phyloP scores from a whole-genome alignment of 2,113 vertebrate species.

The Scopus umbretta region DNA sequence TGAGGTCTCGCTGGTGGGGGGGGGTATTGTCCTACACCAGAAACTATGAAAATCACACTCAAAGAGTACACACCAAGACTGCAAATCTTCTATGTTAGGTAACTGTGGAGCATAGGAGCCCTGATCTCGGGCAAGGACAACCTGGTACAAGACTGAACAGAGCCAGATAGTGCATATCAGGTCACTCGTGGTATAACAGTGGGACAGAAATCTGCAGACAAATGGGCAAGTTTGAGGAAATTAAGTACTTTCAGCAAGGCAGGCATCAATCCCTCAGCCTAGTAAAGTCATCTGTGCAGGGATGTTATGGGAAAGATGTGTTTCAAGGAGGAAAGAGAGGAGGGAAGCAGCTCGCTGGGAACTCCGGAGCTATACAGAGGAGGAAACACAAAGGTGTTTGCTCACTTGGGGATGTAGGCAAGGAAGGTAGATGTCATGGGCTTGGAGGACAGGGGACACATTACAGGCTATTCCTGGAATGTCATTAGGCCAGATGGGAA shows the following conservation, averaged over 20 bases:
- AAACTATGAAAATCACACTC: background rate
- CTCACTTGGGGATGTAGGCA: fast-evolving
- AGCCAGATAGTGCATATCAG: fast-evolving
- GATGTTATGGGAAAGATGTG: background rate
- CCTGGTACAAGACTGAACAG: background rate
- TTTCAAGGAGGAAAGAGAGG: background rate
- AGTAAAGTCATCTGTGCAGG: background rate
- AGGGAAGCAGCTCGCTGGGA: background rate
- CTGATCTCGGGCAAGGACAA: fast-evolving
- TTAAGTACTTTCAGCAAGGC: too few species aligned
- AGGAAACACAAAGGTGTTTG: background rate
- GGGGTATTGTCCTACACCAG: background rate
- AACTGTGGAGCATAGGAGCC: background rate
- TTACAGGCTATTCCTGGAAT: background rate
- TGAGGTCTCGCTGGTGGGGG: background rate
- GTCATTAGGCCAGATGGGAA: background rate
- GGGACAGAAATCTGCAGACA: background rate
- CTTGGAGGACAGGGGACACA: background rate
- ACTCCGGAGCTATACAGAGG: background rate
- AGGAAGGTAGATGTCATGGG: background rate
- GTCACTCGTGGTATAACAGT: fast-evolving
- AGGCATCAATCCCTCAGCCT: fast-evolving
- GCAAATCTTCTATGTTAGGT: background rate
- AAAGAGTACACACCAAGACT: background rate
- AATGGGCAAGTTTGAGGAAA: background rate